Base-by-base conservation (phyloP, 2,113 vertebrate genomes). In the Protobothrops mucrosquamatus region DNA sequence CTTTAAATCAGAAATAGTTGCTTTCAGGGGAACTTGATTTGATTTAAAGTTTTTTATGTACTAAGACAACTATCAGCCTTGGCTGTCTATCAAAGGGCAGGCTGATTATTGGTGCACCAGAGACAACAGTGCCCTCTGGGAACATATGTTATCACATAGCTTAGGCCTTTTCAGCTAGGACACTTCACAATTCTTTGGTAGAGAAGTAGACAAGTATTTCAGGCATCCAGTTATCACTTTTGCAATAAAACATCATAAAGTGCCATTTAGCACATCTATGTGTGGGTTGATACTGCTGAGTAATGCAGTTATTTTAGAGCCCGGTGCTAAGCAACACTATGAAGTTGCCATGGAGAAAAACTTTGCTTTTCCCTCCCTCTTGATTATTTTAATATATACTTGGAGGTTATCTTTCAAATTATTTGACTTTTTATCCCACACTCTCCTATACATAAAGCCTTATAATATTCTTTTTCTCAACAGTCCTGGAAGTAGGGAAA, bases 251-350 rank as follows among this genome's bases (percentile, higher is more conserved):
- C 85, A 95, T 95, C 95, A 96, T 81, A 94, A 92, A 93, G 95
- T 94, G 95, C 96, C 94, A 97, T 95, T 96, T 95, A 95, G 94
- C 96, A 95, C 96, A 96, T 96, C 95, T 96, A 96, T 96, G 96
- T 92, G 96, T 94, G 95, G 92, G 96, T 94, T 96, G 95, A 96
- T 91, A 69, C 91, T 88, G 93, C 96, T 97, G 96, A 97, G 96
- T 97, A 97, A 97, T 96, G 93, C 20, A 1, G 0, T 93, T 97
- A 97, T 97, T 97, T 97, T 97, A 97, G 96, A 97, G 92, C 85
- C 90, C 92, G 97, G 96, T 97, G 96, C 97, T 97, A 97, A 97
- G 97, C 96, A 97, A 97, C 96, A 91, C 91, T 94, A 96, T 95
- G 51, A 94, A 89, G 91, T 90, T 92, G 96, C 96, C 93, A 95